Evolutionary conservation across 1,140 invertebrate species (phyloP).

Genomic region (Vanessa tameamea): DNA sequence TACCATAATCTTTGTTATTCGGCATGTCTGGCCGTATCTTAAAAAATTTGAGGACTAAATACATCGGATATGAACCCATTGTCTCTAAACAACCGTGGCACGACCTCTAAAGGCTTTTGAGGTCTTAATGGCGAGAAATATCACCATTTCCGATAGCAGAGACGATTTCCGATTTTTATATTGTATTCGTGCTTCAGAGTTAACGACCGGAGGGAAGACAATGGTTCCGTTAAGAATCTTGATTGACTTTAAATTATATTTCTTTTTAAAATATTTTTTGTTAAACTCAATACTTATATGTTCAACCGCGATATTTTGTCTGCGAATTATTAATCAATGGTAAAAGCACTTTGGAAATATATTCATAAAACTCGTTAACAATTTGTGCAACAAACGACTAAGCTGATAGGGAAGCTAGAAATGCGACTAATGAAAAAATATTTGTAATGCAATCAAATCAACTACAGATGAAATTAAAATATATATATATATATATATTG

Average conservation of each 20-base stretch:
- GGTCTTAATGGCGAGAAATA: constrained; percentile 10
- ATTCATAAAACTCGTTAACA: too few species aligned
- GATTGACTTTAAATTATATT: constrained; percentile 19
- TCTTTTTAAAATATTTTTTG: background rate
- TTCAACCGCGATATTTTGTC: too few species aligned
- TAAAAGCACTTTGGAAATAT: too few species aligned
- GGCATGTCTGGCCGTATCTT: background rate
- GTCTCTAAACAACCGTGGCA: constrained; percentile 1
- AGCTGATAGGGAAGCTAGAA: too few species aligned
- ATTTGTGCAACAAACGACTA: too few species aligned
- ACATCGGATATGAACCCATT: constrained; percentile 6
- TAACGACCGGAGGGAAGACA: background rate
- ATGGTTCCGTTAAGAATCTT: constrained; percentile 5
- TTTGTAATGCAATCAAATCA: too few species aligned
- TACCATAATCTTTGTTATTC: background rate
- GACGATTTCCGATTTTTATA: constrained; percentile 22
- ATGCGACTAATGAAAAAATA: too few species aligned
- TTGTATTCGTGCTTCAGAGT: constrained; percentile 5
- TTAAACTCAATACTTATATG: too few species aligned
- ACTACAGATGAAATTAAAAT: too few species aligned
- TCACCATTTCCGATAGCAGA: constrained; percentile 11
- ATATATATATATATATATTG: too few species aligned
- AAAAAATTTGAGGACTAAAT: background rate
- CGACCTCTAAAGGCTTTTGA: background rate
- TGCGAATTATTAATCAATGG: too few species aligned